These are phyloP conservation scores for Tenthredo amoena DNA, from an alignment of 2,888 invertebrate species.

Conservation along the genomic window DNA sequence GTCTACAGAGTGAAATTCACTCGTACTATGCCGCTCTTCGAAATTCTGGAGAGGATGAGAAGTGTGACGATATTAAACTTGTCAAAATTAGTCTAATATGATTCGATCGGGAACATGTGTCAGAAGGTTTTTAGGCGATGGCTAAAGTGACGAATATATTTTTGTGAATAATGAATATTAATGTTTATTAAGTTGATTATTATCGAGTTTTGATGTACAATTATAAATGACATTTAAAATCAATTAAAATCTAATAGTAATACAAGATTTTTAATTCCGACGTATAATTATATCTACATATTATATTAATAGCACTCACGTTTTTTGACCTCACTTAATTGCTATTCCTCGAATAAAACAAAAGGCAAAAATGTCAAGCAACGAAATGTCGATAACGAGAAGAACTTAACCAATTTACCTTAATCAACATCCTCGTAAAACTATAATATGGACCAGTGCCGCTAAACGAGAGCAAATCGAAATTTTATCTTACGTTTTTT, in stretches of 20 bases:
- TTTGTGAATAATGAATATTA: conserved; percentile 13
- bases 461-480: conserved; percentile 28
- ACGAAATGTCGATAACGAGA: not conserved
- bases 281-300: not conserved
- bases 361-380: not conserved
- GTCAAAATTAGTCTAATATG: not conserved
- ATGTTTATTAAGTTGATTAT: conserved; percentile 26
- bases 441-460: not conserved
- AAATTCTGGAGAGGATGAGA: not conserved
- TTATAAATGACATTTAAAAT: not conserved
- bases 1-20: not conserved
- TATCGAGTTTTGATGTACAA: conserved; percentile 13
- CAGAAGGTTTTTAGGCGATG: not conserved
- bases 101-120: not conserved
- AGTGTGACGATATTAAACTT: not conserved
- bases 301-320: not conserved
- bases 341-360: not conserved
- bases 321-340: not conserved
- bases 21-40: not conserved
- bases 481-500: conserved; percentile 16
- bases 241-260: not conserved
- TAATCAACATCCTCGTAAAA: not conserved
- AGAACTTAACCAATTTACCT: not conserved
- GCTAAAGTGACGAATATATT: not conserved
- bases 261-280: not conserved